Evolutionary conservation across 2,113 vertebrate genomes (phyloP).

Genomic region (Rallus limicola): DNA sequence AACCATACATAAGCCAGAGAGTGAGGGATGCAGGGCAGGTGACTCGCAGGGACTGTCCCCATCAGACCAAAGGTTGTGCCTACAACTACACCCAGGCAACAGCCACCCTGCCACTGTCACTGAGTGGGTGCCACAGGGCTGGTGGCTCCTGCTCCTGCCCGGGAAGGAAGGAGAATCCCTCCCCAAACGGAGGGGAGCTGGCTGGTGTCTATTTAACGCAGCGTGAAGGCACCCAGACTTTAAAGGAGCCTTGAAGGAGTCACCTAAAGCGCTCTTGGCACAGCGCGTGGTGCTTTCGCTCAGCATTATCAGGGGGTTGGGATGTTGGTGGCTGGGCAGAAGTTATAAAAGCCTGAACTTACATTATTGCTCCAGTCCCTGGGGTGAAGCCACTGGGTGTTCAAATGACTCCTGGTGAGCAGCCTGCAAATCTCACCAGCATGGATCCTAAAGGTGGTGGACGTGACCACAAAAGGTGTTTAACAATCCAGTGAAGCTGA

Average conservation of each 20-base stretch:
- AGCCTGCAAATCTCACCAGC: not conserved
- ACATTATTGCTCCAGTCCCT: not conserved
- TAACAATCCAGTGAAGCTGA: not conserved
- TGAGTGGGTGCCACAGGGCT: accelerated
- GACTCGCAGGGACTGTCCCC: not conserved
- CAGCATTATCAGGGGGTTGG: not conserved
- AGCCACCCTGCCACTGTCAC: not conserved
- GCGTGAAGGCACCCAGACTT: not conserved
- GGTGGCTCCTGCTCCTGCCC: not conserved
- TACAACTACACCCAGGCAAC: not conserved
- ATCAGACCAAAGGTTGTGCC: not conserved
- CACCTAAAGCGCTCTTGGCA: not conserved
- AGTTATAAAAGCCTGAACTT: not conserved
- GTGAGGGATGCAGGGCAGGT: not conserved
- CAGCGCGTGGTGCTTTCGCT: accelerated
- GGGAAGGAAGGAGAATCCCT: not conserved
- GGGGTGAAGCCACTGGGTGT: not conserved
- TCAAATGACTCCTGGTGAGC: not conserved
- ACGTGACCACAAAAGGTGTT: not conserved
- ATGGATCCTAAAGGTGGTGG: accelerated
- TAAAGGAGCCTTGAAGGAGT: not conserved
- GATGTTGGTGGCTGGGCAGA: not conserved
- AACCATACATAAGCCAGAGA: not conserved
- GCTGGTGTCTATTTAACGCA: not conserved
- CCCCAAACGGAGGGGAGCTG: not conserved